Conservation (phyloP, 2,888 invertebrate species). For the Caradrina clavipalpis region DNA sequence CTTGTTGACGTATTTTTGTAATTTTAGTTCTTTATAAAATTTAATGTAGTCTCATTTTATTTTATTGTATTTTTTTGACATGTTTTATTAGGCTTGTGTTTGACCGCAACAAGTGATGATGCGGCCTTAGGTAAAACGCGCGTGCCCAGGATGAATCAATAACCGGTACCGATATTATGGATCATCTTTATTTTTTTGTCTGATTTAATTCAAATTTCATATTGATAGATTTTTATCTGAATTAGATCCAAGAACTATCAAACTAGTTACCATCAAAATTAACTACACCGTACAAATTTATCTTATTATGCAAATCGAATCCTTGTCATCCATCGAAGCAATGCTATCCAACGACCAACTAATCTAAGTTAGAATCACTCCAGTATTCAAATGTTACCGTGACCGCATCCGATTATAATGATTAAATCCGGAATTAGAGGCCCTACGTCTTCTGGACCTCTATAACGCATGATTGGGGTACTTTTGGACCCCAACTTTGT, state of each 20-base stretch:
- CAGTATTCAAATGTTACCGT: constrained; percentile 61
- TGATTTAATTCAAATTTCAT: too few species aligned
- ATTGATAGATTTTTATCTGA: too few species aligned
- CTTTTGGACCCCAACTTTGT: constrained; percentile 57
- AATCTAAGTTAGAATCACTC: constrained; percentile 66
- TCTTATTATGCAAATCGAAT: constrained; percentile 16
- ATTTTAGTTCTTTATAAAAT: too few species aligned
- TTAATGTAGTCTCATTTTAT: too few species aligned
- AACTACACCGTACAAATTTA: constrained; percentile 10
- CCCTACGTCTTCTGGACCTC: constrained; percentile 64
- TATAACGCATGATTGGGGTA: constrained; percentile 70
- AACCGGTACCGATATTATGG: too few species aligned
- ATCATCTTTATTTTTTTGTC: too few species aligned
- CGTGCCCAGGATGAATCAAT: too few species aligned
- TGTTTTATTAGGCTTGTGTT: too few species aligned
- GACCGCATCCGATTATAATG: constrained; percentile 72
- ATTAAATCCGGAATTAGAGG: constrained; percentile 74
- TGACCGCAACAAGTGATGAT: too few species aligned
- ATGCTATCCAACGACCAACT: constrained; percentile 46
- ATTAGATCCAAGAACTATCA: neutral
- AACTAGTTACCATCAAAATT: constrained; percentile 6
- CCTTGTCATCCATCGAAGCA: constrained; percentile 40
- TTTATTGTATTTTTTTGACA: too few species aligned
- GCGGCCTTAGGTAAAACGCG: too few species aligned
- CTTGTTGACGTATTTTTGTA: too few species aligned